These are phyloP conservation scores for Gouania willdenowi DNA, from an alignment of 2,797 vertebrate genomes.

Conservation along the genomic window DNA sequence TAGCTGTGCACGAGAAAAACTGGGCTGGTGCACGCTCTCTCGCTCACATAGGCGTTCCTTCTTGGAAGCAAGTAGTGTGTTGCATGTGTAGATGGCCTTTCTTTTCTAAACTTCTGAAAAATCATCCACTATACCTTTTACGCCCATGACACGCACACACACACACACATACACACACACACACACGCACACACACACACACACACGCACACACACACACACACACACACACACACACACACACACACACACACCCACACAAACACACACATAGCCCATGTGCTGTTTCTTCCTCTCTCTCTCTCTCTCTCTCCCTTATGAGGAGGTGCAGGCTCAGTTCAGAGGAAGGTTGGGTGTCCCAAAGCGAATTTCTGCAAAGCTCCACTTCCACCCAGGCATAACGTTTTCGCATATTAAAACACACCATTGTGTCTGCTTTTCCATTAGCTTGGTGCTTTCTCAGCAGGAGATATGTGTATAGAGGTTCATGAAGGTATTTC, in stretches of 20 bases:
- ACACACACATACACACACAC: background rate
- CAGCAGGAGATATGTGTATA: constrained; percentile 20
- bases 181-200: constrained; percentile 5
- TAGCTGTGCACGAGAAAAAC: too few relatives aligned
- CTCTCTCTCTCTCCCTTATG: constrained; percentile 48
- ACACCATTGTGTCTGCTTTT: constrained; percentile 62
- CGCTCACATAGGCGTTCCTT: too few relatives aligned
- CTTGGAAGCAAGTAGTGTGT: too few relatives aligned
- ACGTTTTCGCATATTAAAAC: constrained; percentile 73
- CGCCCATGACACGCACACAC: too few relatives aligned
- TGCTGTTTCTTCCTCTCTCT: too few relatives aligned
- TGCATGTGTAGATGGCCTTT: too few relatives aligned
- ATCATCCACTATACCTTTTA: too few relatives aligned
- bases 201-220: too few relatives aligned
- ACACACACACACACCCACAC: background rate
- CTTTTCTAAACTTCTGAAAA: too few relatives aligned
- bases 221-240: too few relatives aligned
- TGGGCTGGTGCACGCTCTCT: too few relatives aligned
- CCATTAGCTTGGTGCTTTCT: constrained; percentile 33
- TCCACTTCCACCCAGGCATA: constrained; percentile 64
- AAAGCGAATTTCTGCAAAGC: constrained; percentile 74
- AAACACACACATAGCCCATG: constrained; percentile 5
- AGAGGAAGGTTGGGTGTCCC: constrained; percentile 71
- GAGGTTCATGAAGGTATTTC: constrained; percentile 35
- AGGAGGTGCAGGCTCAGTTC: constrained; percentile 67